A percentile compares a stretch with the other conserved stretches of the same genome.
phyloP scores from a whole-genome alignment of 2,797 vertebrate species.

The Dipus sagitta region DNA sequence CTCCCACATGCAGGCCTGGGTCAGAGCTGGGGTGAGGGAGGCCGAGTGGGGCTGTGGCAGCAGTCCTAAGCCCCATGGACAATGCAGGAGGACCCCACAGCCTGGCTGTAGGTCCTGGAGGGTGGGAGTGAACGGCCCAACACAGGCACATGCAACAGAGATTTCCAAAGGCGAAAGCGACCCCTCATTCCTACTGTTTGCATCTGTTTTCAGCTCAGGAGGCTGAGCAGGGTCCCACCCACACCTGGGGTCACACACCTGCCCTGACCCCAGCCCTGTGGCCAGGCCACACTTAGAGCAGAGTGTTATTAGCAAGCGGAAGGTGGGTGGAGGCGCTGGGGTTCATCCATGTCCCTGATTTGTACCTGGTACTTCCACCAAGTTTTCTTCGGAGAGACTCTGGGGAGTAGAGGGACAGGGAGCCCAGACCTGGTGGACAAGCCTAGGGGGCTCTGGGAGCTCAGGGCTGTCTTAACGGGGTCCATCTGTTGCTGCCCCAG shows the following conservation, averaged over 20 bases:
- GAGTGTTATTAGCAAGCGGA: not conserved
- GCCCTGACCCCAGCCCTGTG: not conserved
- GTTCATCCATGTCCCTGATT: too few relatives aligned
- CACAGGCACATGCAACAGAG: conserved; percentile 65
- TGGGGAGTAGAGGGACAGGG: not conserved
- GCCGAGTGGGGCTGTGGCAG: not conserved
- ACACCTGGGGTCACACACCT: not conserved
- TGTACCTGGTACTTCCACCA: not conserved
- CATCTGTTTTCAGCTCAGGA: conserved; percentile 75
- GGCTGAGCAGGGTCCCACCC: not conserved
- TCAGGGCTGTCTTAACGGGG: not conserved
- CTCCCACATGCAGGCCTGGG: not conserved
- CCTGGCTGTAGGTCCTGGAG: accelerated
- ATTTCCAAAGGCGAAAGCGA: conserved; percentile 62
- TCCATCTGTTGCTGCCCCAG: too few relatives aligned
- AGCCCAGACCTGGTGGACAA: not conserved
- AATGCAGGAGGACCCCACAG: not conserved
- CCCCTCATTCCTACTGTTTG: conserved; percentile 66
- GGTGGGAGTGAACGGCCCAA: not conserved
- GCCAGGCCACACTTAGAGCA: not conserved
- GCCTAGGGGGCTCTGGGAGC: too few relatives aligned
- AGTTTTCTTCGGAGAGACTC: not conserved
- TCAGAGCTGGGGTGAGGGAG: not conserved
- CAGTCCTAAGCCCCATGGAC: not conserved
- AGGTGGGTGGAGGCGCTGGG: not conserved